Evolutionary conservation across 2,797 vertebrate genomes (phyloP), one percentile per base, ranked within the genome.

Genomic region (Tragopan temminckii): DNA sequence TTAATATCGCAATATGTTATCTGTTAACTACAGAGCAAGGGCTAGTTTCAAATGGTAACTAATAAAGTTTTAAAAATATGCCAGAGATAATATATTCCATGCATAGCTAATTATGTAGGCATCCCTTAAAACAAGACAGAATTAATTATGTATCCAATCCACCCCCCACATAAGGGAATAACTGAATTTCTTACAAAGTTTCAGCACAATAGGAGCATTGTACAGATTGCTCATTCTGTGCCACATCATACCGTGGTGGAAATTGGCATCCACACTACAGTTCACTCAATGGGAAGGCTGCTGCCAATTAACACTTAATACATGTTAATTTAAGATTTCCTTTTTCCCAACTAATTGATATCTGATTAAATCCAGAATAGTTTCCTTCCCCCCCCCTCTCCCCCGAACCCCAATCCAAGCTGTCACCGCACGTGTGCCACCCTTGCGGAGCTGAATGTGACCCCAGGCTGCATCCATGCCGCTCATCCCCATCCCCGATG

Each of bases 251-350:
- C 29, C 7, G 1, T 35, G 85, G 48, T 87, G 31, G 85, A 72
- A 93, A 96, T n/a, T 58, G 58, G 76, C 50, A 95, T 84, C 77
- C 70, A 29, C 27, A 25, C 23, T 64, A 67, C 82, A 77, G 42
- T 85, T 45, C 69, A 53, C 69, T 94, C 77, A 62, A 8, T 67
- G 74, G 24, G 12, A 74, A 93, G 69, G 36, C 80, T 93, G 76
- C 48, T 92, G 89, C 71, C 94, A 94, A 95, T 96, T 96, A 97
- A 71, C 78, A 78, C 63, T 57, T 92, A 95, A 92, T 93, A 96
- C 96, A 93, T 38, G 69, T 75, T 96, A 96, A 95, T 95, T 94
- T 92, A 97, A 96, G 93, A 85, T 86, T 90, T 96, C 81, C 92
- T 45, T 66, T 90, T 90, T 95, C 69, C 74, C 23, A 94, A 84